Evolutionary conservation across 2,113 vertebrate species (phyloP), one percentile per base, ranked within the genome.

Genomic region (Charina bottae): DNA sequence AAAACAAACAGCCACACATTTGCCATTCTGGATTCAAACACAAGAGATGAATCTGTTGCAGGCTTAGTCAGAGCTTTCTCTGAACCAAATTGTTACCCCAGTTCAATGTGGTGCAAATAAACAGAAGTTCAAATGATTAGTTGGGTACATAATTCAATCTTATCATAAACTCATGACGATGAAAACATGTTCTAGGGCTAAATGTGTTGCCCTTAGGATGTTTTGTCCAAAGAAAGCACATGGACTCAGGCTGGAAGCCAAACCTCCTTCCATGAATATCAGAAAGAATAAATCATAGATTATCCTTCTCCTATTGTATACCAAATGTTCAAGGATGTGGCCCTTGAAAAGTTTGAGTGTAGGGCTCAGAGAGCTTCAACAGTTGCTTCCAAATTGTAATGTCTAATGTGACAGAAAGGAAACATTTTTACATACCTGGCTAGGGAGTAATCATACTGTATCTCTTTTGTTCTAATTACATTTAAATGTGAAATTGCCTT

Each of bases 21-120:
- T 94, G 23, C 26, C 92, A 24, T 91, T 87, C 9, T 46, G 90
- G 59, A 21, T n/a, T 68, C 11, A 89, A 95, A 92, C 49, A 60
- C 23, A 91, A 53, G 4, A 85, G 3, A 37, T 4, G 2, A 89
- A 24, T 92, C 89, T 21, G 24, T 93, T 92, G 72, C 24, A 92
- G 59, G 92, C 92, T 92, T 90, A 33, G 53, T 93, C 54, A 92
- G 60, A 56, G 62, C 42, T 42, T 88, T 60, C 3, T 37, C 58
- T 87, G 83, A 46, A 91, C 46, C 49, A n/a, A 92, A 68, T 55
- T 37, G 46, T 91, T 90, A 92, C 94, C 23, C 85, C 4, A 93
- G 89, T 13, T 42, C 68, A 56, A 49, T 90, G 62, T 6, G 6
- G 90, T 2, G 26, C 42, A 24, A 83, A 37, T 53, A 37, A 4